These are phyloP conservation scores for Mimachlamys varia DNA, from an alignment of 2,888 invertebrate genomes.

Conservation along the genomic window DNA sequence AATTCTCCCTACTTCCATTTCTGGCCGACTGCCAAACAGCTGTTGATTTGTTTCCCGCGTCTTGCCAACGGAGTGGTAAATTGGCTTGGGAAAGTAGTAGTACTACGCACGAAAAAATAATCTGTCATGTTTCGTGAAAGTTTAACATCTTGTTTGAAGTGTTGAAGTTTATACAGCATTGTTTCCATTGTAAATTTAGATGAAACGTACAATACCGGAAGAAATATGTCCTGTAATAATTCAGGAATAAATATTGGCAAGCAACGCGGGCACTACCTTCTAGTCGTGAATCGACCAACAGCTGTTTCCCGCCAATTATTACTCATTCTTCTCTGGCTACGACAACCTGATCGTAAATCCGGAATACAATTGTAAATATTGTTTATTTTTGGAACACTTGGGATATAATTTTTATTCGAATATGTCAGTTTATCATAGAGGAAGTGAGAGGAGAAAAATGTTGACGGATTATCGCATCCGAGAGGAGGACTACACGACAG, in stretches of 20 bases:
- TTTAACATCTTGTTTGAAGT: not conserved
- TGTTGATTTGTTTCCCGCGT: slow-evolving; percentile 80
- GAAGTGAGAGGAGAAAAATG: slow-evolving; percentile 66
- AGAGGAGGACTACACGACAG: slow-evolving; percentile 72
- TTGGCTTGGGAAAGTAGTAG: slow-evolving; percentile 59
- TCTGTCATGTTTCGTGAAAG: slow-evolving; percentile 54
- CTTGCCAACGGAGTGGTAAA: slow-evolving; percentile 72
- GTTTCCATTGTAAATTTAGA: not conserved
- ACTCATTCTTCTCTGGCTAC: slow-evolving; percentile 77
- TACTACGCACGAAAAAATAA: slow-evolving; percentile 65
- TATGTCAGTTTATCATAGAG: slow-evolving; percentile 69
- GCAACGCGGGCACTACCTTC: slow-evolving; percentile 50
- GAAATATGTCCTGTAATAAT: not conserved
- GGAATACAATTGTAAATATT: slow-evolving; percentile 56
- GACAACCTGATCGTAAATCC: slow-evolving; percentile 69
- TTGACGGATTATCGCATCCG: slow-evolving; percentile 67
- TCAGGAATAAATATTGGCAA: not conserved
- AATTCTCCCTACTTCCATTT: slow-evolving; percentile 49
- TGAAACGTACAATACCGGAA: not conserved
- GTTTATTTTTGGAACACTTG: slow-evolving; percentile 44
- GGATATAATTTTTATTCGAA: slow-evolving; percentile 42
- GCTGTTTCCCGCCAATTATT: slow-evolving; percentile 81
- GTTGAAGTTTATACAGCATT: not conserved
- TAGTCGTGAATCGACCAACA: slow-evolving; percentile 73
- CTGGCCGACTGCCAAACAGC: slow-evolving; percentile 72